Conservation (phyloP, 2,888 invertebrate species). For the Blomia tropicalis region DNA sequence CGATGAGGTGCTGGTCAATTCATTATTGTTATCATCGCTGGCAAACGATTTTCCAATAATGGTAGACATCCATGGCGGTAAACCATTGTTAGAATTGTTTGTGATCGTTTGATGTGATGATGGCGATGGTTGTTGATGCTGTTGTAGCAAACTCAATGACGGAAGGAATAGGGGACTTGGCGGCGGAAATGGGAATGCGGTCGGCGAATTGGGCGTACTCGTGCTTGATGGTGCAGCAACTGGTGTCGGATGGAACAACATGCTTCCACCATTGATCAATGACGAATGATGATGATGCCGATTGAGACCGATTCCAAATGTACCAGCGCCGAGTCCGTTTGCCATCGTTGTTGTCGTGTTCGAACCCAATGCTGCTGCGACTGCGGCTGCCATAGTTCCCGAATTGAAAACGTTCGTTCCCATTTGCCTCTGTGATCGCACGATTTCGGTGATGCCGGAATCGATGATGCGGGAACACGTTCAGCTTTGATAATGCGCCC, state of each 20-base stretch:
- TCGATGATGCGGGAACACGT: background rate
- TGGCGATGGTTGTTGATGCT: background rate
- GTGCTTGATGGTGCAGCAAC: background rate
- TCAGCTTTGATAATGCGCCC: no score
- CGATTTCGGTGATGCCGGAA: background rate
- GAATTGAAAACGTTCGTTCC: conserved; percentile 3
- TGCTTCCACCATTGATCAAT: background rate
- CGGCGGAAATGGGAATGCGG: conserved; percentile 20
- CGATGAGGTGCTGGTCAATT: background rate
- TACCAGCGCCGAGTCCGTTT: no score
- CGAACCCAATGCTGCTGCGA: conserved; percentile 6
- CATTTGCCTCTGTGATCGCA: background rate
- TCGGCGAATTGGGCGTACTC: conserved; percentile 3
- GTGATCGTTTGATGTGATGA: background rate
- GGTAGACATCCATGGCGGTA: background rate
- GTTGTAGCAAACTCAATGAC: conserved; percentile 2
- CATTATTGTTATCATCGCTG: conserved; percentile 19
- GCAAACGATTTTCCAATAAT: background rate
- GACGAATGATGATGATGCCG: conserved; percentile 9
- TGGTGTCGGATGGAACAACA: background rate
- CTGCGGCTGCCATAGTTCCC: background rate
- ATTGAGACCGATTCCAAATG: background rate
- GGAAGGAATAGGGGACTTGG: conserved; percentile 20
- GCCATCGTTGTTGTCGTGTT: no score
- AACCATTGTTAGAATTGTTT: background rate